These are phyloP conservation scores for Epinotia brunnichana DNA, from an alignment of 2,888 invertebrate genomes.

Conservation along the genomic window DNA sequence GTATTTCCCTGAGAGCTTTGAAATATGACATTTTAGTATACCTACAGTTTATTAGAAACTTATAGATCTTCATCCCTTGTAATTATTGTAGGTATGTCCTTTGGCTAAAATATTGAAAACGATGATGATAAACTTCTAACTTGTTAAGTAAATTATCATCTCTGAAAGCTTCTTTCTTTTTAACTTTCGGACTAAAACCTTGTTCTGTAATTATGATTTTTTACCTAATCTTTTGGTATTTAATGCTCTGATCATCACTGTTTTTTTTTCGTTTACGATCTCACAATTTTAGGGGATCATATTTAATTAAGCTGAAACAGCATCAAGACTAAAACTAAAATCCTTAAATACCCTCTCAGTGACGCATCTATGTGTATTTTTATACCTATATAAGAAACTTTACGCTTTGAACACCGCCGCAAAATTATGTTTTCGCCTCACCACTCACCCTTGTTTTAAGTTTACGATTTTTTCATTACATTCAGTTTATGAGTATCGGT, in stretches of 20 bases:
- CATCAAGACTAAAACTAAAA: conserved; percentile 21
- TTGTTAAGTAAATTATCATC: no score
- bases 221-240: no score
- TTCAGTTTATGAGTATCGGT: conserved; percentile 74
- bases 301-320: conserved; percentile 5
- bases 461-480: conserved; percentile 78
- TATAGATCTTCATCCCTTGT: background rate
- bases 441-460: conserved; percentile 65
- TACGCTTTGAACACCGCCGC: conserved; percentile 54
- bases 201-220: background rate
- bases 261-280: background rate
- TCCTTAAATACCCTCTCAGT: conserved; percentile 25
- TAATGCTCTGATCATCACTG: background rate
- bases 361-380: conserved; percentile 47
- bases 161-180: background rate
- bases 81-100: background rate
- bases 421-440: conserved; percentile 74
- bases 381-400: conserved; percentile 43
- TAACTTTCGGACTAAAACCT: background rate
- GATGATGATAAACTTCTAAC: no score
- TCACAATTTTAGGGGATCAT: background rate
- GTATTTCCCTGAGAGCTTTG: conserved; percentile 29
- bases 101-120: background rate
- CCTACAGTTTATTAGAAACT: background rate
- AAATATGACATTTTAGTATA: conserved; percentile 8